Conservation (phyloP, 2,888 invertebrate species). For the Philaethria dido region DNA sequence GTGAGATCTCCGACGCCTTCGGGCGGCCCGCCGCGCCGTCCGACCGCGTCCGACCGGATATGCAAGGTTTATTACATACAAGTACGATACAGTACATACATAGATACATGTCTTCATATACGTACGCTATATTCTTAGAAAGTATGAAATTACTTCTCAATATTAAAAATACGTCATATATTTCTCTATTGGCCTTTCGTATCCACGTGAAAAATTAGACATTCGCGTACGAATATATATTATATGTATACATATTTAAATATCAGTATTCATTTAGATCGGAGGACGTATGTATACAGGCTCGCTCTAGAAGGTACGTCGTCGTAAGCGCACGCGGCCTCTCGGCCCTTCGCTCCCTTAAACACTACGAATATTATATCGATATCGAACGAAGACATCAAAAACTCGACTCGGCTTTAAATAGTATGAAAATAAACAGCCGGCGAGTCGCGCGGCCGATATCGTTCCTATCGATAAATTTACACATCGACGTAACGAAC, state of each 20-base stretch:
- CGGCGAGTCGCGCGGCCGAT: slow-evolving; percentile 81
- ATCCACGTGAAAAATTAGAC: slow-evolving; percentile 81
- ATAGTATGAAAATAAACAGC: slow-evolving; percentile 84
- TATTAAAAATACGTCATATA: slow-evolving; percentile 84
- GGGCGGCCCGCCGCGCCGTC: slow-evolving; percentile 76
- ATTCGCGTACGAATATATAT: slow-evolving; percentile 82
- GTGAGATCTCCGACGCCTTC: slow-evolving; percentile 81
- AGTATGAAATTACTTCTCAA: slow-evolving; percentile 80
- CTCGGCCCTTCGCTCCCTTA: slow-evolving; percentile 77
- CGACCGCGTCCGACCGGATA: slow-evolving; percentile 80
- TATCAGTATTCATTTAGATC: slow-evolving; percentile 80
- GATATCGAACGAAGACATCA: slow-evolving; percentile 83
- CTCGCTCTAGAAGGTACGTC: slow-evolving; percentile 83
- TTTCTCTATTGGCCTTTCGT: slow-evolving; percentile 82
- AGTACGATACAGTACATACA: too few species aligned
- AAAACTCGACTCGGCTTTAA: slow-evolving; percentile 82
- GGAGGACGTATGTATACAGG: slow-evolving; percentile 84
- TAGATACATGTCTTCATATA: slow-evolving; percentile 63
- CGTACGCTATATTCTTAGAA: slow-evolving; percentile 68
- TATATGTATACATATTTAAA: slow-evolving; percentile 79
- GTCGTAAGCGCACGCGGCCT: slow-evolving; percentile 81
- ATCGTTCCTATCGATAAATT: slow-evolving; percentile 83
- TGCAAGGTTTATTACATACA: slow-evolving; percentile 73
- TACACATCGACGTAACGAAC: slow-evolving; percentile 84
- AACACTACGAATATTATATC: slow-evolving; percentile 76